Conservation (phyloP, 2,888 invertebrate species). For the Scaeva pyrastri region DNA sequence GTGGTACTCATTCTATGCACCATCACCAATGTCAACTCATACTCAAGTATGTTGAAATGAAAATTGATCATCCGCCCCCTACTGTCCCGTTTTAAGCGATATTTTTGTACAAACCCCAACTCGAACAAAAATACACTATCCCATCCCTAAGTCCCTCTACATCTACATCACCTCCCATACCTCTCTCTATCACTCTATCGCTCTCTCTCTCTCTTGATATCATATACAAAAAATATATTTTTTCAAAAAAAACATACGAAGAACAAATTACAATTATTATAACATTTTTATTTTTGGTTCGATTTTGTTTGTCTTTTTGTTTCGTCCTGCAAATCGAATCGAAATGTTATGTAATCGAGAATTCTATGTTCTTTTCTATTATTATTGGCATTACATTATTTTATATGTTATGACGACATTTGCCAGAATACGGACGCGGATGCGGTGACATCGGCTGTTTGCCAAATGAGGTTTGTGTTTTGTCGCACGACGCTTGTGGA, state of each 20-base stretch:
- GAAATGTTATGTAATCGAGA: slow-evolving; percentile 76
- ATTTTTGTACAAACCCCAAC: slow-evolving; percentile 4
- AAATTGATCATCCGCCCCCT: slow-evolving; percentile 58
- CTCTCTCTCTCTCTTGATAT: neutral
- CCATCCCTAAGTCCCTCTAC: neutral
- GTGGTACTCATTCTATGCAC: slow-evolving; percentile 79
- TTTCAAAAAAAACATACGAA: neutral
- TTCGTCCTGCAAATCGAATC: slow-evolving; percentile 74
- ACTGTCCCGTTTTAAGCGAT: slow-evolving; percentile 15
- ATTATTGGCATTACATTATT: slow-evolving; percentile 76
- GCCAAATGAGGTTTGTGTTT: slow-evolving; percentile 88
- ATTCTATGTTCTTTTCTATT: slow-evolving; percentile 73
- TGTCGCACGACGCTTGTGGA: slow-evolving; percentile 88
- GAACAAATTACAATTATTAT: slow-evolving; percentile 57
- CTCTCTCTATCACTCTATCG: neutral
- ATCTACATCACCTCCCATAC: neutral
- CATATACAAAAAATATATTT: slow-evolving; percentile 40
- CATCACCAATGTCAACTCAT: slow-evolving; percentile 81
- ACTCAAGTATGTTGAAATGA: slow-evolving; percentile 82
- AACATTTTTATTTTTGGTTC: slow-evolving; percentile 64
- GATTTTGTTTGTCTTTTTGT: slow-evolving; percentile 66
- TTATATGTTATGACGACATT: slow-evolving; percentile 76
- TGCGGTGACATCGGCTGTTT: slow-evolving; percentile 92
- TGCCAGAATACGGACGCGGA: slow-evolving; percentile 90
- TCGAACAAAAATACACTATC: slow-evolving; percentile 51